These are phyloP conservation scores for Taurulus bubalis DNA, from an alignment of 2,113 vertebrate genomes.

Conservation along the genomic window DNA sequence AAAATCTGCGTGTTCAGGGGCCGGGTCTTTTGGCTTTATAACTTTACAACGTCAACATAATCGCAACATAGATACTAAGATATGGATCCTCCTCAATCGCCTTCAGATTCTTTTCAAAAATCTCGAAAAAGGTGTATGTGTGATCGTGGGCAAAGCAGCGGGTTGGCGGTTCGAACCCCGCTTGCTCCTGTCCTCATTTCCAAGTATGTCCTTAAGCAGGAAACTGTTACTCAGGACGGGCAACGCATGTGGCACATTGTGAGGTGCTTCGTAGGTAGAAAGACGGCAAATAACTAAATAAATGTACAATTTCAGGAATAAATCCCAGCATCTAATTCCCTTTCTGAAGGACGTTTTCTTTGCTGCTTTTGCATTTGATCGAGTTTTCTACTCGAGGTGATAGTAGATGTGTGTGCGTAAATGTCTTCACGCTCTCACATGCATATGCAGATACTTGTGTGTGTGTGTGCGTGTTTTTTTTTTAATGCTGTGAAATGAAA, in stretches of 20 bases:
- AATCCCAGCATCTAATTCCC: background rate
- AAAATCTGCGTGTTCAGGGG: slow-evolving; percentile 78
- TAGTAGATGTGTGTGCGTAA: background rate
- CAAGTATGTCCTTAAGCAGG: background rate
- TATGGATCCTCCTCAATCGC: slow-evolving; percentile 57
- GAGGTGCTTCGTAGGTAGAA: no score
- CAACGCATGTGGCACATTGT: no score
- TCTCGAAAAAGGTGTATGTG: background rate
- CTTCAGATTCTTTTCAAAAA: slow-evolving; percentile 22
- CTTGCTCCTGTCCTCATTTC: background rate
- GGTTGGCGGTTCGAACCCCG: background rate
- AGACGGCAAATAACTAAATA: background rate
- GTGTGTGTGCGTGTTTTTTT: slow-evolving; percentile 2
- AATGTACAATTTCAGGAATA: background rate
- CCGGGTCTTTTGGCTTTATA: slow-evolving; percentile 76
- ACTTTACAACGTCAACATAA: slow-evolving; percentile 79
- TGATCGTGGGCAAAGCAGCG: background rate
- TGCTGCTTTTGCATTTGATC: background rate
- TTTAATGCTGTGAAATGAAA: slow-evolving; percentile 56
- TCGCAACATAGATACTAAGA: slow-evolving; percentile 72
- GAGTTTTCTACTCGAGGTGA: background rate
- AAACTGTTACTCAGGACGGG: background rate
- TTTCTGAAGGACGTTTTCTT: background rate
- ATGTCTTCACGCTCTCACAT: background rate
- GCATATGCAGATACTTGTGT: background rate